A percentile compares a stretch with the other conserved stretches of the same genome.
Evolutionary conservation across 2,888 invertebrate species (phyloP).

Genomic region (Coelinius sp.): DNA sequence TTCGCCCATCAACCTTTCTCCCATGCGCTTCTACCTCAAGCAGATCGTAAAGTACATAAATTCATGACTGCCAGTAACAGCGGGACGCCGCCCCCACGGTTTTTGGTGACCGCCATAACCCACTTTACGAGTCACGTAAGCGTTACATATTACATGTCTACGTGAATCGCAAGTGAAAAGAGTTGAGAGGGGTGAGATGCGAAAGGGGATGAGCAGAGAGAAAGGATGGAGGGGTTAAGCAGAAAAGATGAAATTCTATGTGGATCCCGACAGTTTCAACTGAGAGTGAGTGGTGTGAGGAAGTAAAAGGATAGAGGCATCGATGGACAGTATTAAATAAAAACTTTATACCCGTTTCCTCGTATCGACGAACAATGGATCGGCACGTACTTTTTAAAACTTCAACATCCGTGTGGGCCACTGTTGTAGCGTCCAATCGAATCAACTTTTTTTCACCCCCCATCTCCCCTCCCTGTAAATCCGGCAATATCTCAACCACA

Average conservation of each 20-base stretch:
- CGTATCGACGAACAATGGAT: constrained; percentile 41
- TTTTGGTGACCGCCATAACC: constrained; percentile 39
- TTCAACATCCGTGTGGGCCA: constrained; percentile 22
- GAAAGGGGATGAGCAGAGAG: constrained; percentile 7
- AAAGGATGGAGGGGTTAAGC: neutral
- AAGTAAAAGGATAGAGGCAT: constrained; percentile 25
- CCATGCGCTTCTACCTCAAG: neutral
- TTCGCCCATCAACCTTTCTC: neutral
- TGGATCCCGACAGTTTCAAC: constrained; percentile 25
- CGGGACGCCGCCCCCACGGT: constrained; percentile 33
- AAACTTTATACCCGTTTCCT: constrained; percentile 38
- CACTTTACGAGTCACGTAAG: constrained; percentile 52
- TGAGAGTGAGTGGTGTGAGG: constrained; percentile 16
- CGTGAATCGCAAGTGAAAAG: constrained; percentile 48
- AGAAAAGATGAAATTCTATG: constrained; percentile 31
- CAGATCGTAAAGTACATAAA: constrained; percentile 40
- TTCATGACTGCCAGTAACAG: constrained; percentile 36
- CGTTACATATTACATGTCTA: constrained; percentile 54
- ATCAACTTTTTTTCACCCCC: constrained; percentile 8
- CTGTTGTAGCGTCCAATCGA: constrained; percentile 3
- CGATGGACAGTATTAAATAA: constrained; percentile 40
- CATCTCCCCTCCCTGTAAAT: neutral
- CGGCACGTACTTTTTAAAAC: constrained; percentile 37
- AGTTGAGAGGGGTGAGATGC: constrained; percentile 27
- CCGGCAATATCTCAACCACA: constrained; percentile 5